Base-by-base conservation (phyloP, 92 coral and sea anemone genomes). In the Porites divaricata region DNA sequence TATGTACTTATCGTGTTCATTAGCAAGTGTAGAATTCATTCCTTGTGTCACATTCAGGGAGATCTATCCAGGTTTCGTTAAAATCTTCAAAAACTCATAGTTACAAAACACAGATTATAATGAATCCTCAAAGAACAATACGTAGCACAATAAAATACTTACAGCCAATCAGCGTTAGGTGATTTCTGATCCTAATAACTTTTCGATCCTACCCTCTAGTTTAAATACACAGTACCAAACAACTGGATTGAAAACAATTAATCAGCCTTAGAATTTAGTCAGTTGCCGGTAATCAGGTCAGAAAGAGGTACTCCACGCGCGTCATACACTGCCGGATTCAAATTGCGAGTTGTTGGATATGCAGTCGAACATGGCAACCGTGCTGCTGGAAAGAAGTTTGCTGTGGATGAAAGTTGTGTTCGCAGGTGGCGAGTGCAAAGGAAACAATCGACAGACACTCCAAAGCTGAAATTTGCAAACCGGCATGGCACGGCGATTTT, bases 361-460 rank as follows among this genome's bases (percentile, higher is more conserved):
- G 57, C 85, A 1, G 85, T 69, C n/a, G 67, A 81, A 0, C 77
- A 68, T 51, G 85, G 85, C 9, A 81, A 81, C 67, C n/a, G 78
- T 53, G 87, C 87, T 1, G 79, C 87, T 83, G 79, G 79, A 65
- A 83, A 72, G 63, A 72, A 83, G 69, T 83, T 83, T 81, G 28
- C 75, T 26, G 86, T 81, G 68, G 86, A 68, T 70, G 86, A 81
- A 81, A 81, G 78, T 81, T 68, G 86, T 72, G 86, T 81, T 81
- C 51, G 78, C 67, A 81, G 85, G 76, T 81, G 85, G 85, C 68
- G 68, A 81, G 66, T 45, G 21, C 85, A 81, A 70, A 81, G 85
- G 57, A 67, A 70, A 81, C 25, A 70, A 23, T 48, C 70, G 68
- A 70, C 25, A 56, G 41, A 69, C 58, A 81, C 57, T 23, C 70